Evolutionary conservation across 2,113 vertebrate species (phyloP).

Genomic region (Bubalus kerabau): DNA sequence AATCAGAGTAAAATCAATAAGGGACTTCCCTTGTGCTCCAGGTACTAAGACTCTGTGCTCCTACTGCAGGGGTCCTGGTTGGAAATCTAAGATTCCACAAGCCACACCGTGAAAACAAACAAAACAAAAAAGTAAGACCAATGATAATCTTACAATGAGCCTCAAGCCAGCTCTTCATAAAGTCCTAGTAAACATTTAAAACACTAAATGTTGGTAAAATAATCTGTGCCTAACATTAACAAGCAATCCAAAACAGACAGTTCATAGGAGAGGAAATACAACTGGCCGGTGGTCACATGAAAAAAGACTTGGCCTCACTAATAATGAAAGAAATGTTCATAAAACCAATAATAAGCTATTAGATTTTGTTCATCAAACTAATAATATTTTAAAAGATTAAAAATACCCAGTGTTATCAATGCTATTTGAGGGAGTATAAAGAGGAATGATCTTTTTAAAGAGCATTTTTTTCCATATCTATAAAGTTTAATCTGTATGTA

Average conservation of each 20-base stretch:
- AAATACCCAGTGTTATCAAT: not conserved
- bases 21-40: not conserved
- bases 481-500: not conserved
- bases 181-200: slow-evolving; percentile 2
- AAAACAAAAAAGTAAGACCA: not conserved
- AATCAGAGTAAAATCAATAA: not conserved
- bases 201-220: not conserved
- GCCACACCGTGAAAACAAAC: not conserved
- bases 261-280: not conserved
- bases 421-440: not conserved
- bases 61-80: not conserved
- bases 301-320: slow-evolving; percentile 4
- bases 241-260: not conserved
- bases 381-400: not conserved
- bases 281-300: not conserved
- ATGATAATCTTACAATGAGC: not conserved
- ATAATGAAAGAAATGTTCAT: slow-evolving; percentile 12
- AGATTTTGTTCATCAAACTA: not conserved
- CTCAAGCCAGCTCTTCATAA: not conserved
- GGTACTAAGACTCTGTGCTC: not conserved
- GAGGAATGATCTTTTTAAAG: not conserved
- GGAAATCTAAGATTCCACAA: not conserved
- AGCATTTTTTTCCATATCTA: not conserved
- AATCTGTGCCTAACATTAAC: not conserved
- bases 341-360: not conserved